Percentiles rank a stretch among this genome's conserved stretches.
Evolutionary conservation across 1,140 invertebrate genomes (phyloP).

Genomic region (Musca vetustissima): DNA sequence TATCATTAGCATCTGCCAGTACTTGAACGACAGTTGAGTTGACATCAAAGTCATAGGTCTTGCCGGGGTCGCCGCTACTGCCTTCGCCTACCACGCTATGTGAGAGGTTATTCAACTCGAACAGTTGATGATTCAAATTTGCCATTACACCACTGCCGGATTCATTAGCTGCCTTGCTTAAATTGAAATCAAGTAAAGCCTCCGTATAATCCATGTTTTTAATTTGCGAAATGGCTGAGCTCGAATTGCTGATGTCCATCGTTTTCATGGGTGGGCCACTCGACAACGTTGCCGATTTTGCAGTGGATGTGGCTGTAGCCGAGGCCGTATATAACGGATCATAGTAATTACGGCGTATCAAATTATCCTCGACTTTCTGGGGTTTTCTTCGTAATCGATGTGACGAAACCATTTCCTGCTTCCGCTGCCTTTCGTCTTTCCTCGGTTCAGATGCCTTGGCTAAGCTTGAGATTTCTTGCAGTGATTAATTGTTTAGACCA

Average conservation of each 20-base stretch:
- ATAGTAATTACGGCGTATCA: conserved; percentile 20
- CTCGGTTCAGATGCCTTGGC: too few species aligned
- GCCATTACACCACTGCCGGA: conserved; percentile 16
- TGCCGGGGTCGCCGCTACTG: neutral
- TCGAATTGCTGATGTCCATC: neutral
- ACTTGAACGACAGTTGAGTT: neutral
- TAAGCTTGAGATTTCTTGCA: too few species aligned
- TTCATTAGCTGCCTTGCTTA: neutral
- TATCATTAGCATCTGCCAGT: neutral
- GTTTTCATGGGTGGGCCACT: too few species aligned
- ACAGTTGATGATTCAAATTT: conserved; percentile 53
- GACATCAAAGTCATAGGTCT: neutral
- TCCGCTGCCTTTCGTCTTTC: too few species aligned
- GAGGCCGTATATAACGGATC: neutral
- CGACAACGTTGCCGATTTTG: neutral
- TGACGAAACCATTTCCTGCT: conserved; percentile 1
- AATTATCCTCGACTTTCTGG: too few species aligned
- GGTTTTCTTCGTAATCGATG: neutral
- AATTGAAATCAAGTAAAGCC: conserved; percentile 6
- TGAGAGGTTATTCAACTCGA: conserved; percentile 46
- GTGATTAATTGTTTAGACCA: too few species aligned
- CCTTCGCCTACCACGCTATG: neutral
- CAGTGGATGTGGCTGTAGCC: neutral
- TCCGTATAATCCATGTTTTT: conserved; percentile 8
- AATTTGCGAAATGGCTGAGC: neutral